phyloP scores from a whole-genome alignment of 2,113 vertebrate species.

The Thalassarche chlororhynchos region DNA sequence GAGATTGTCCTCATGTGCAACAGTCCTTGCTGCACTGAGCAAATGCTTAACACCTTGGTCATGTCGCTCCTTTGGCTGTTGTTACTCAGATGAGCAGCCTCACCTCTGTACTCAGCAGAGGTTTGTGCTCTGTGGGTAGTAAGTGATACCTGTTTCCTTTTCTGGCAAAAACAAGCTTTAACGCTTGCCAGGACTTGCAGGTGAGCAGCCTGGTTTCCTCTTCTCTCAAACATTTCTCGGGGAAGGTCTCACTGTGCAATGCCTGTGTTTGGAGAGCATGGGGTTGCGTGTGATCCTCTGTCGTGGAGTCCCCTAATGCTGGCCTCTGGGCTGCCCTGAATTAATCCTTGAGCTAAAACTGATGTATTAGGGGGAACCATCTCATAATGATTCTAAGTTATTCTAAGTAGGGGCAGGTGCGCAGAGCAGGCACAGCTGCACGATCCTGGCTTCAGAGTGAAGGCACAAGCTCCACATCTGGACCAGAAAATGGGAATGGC shows the following conservation, averaged over 20 bases:
- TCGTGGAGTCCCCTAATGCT: neutral
- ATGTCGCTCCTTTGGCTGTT: neutral
- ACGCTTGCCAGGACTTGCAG: constrained; percentile 42
- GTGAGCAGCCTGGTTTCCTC: neutral
- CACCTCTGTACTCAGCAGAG: neutral
- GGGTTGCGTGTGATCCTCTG: neutral
- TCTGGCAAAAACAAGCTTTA: constrained; percentile 45
- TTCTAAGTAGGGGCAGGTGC: neutral
- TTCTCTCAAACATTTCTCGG: neutral
- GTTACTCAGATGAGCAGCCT: neutral
- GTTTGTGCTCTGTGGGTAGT: neutral
- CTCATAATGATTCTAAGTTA: neutral
- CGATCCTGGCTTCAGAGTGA: neutral
- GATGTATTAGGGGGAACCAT: neutral
- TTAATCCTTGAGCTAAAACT: neutral
- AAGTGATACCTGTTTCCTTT: constrained; percentile 22
- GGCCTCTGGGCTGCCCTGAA: neutral
- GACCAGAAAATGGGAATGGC: neutral
- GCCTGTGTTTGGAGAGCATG: neutral
- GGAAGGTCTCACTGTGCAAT: neutral
- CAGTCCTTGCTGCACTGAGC: neutral
- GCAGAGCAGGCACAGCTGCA: neutral
- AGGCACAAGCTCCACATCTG: neutral
- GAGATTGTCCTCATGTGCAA: neutral
- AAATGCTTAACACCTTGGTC: neutral